Percentiles rank a stretch among this genome's conserved stretches.
Evolutionary conservation across 2,113 vertebrate genomes (phyloP).

Genomic region (Scytalopus superciliaris): DNA sequence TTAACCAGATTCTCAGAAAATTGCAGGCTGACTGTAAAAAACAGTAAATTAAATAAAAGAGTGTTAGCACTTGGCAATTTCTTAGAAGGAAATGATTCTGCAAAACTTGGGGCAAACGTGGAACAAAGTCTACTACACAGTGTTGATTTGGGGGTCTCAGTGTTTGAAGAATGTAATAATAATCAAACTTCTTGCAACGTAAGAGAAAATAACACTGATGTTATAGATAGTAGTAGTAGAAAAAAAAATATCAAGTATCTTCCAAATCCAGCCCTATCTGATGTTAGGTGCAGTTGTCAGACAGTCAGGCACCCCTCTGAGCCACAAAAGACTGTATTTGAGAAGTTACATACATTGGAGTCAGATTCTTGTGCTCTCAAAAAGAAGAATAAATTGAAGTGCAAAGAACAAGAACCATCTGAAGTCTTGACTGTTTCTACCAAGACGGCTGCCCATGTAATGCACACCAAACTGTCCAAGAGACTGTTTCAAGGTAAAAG

Average conservation of each 20-base stretch:
- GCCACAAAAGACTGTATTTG: neutral
- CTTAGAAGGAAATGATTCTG: constrained; percentile 7
- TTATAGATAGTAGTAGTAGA: neutral
- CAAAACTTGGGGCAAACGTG: neutral
- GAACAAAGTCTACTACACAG: neutral
- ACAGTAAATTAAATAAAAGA: neutral
- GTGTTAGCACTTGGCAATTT: neutral
- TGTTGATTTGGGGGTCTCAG: neutral
- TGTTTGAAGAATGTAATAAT: neutral
- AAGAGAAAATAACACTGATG: neutral
- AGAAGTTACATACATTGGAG: constrained; percentile 6
- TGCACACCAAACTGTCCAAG: neutral
- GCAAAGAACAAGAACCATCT: constrained; percentile 3
- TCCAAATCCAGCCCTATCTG: constrained; percentile 23
- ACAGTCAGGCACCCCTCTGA: neutral
- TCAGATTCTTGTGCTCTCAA: neutral
- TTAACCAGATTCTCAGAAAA: constrained; percentile 38
- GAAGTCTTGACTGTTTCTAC: neutral
- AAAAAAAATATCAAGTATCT: neutral
- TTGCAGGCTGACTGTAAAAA: neutral
- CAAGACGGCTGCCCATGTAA: neutral
- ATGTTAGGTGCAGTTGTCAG: neutral
- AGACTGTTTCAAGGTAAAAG: neutral
- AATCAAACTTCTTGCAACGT: neutral
- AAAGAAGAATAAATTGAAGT: neutral